phyloP scores from a whole-genome alignment of 2,797 vertebrate genomes.

The Gila robusta region DNA sequence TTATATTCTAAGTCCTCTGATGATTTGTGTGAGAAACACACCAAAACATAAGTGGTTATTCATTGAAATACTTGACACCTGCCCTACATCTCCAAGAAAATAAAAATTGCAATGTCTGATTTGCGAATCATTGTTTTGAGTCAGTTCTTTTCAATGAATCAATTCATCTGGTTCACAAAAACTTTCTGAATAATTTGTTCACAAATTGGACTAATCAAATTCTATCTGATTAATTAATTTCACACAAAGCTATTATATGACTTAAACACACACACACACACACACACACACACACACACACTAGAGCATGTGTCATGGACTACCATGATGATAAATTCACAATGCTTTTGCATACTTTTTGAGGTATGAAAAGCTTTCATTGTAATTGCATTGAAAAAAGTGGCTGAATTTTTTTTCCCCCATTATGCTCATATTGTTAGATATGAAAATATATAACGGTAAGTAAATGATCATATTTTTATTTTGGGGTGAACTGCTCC shows the following conservation, averaged over 20 bases:
- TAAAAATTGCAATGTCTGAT: neutral
- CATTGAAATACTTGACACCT: neutral
- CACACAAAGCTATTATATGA: too few relatives aligned
- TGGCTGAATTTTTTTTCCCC: too few relatives aligned
- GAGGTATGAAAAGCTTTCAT: neutral
- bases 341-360: neutral
- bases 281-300: too few relatives aligned
- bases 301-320: too few relatives aligned
- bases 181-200: neutral
- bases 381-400: neutral
- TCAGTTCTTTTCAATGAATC: neutral
- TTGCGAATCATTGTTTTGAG: neutral
- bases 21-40: neutral
- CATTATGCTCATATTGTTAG: neutral
- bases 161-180: neutral
- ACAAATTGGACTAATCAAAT: neutral
- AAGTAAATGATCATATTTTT: neutral
- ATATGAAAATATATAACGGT: neutral
- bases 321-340: neutral
- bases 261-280: too few relatives aligned
- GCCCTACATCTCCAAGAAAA: neutral
- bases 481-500: neutral
- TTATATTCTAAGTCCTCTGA: neutral
- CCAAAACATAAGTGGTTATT: neutral
- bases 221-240: too few relatives aligned